A percentile compares a stretch with the other conserved stretches of the same genome.
Evolutionary conservation across 2,113 vertebrate genomes (phyloP).

Genomic region (Amphiprion ocellaris): DNA sequence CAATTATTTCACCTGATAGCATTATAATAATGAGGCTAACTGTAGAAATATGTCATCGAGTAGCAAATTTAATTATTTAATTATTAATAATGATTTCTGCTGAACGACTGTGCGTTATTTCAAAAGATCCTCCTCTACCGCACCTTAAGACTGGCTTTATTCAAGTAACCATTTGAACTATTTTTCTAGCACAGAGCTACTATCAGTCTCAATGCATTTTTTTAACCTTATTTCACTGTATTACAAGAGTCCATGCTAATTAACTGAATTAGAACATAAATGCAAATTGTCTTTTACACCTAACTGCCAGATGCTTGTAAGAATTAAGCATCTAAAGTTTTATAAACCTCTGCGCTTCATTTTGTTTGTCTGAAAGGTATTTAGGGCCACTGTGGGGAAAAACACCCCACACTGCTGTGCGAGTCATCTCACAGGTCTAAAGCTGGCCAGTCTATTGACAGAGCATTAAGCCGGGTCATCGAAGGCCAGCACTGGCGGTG

Average conservation of each 20-base stretch:
- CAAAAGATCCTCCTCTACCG: no score
- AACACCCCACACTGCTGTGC: conserved; percentile 8
- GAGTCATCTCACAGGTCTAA: conserved; percentile 26
- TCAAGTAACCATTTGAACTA: neutral
- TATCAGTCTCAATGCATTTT: no score
- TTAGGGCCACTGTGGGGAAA: conserved; percentile 19
- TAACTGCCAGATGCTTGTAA: neutral
- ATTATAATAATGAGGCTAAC: no score
- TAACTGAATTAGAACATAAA: neutral
- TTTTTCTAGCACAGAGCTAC: no score
- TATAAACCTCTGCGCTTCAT: neutral
- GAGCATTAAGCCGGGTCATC: conserved; percentile 43
- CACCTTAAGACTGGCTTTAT: neutral
- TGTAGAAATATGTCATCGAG: no score
- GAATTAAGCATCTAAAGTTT: neutral
- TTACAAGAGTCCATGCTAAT: neutral
- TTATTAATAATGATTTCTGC: no score
- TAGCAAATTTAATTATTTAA: no score
- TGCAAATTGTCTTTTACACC: neutral
- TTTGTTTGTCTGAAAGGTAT: conserved; percentile 9
- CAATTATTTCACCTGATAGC: no score
- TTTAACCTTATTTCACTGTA: no score
- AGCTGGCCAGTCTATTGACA: conserved; percentile 50
- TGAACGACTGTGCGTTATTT: no score
- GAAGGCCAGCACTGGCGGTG: conserved; percentile 41